These are phyloP conservation scores for Pygoscelis adeliae DNA, from an alignment of 2,113 vertebrate species.

Conservation along the genomic window DNA sequence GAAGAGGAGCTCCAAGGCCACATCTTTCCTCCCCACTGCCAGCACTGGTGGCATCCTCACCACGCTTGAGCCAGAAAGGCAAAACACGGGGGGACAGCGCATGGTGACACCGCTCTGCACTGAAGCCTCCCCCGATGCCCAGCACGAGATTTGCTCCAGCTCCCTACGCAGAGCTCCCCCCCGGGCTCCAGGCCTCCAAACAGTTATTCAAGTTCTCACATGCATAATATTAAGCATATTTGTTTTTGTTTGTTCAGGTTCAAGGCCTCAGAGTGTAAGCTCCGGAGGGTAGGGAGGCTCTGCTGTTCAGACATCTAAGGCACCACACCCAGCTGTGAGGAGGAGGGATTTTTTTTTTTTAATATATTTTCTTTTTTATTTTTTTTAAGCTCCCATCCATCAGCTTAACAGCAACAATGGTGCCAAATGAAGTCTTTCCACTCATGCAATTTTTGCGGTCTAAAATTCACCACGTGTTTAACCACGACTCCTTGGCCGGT, in stretches of 20 bases:
- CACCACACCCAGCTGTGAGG: background rate
- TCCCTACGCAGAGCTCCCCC: background rate
- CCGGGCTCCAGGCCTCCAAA: background rate
- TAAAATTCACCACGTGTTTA: conserved; percentile 29
- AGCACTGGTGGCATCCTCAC: background rate
- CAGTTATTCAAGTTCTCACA: conserved; percentile 31
- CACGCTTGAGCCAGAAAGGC: background rate
- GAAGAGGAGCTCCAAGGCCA: background rate
- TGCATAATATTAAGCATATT: conserved; percentile 14
- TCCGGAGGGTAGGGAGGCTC: conserved; percentile 53
- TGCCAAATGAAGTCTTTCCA: conserved; percentile 56
- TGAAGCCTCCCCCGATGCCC: background rate
- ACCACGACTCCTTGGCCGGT: background rate
- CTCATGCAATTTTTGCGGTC: background rate
- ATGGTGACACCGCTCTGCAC: fast-evolving
- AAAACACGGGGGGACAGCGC: fast-evolving
- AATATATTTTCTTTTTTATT: background rate
- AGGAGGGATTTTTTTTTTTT: background rate
- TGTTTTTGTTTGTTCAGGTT: conserved; percentile 46
- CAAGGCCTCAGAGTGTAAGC: conserved; percentile 24
- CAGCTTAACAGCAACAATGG: conserved; percentile 20
- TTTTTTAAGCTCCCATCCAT: conserved; percentile 7
- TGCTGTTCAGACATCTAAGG: conserved; percentile 41
- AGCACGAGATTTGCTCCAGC: background rate
- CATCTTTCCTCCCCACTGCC: fast-evolving